A percentile compares a stretch with the other conserved stretches of the same genome.
Conservation (phyloP, 2,888 invertebrate genomes). For the Agriopis aurantiaria region DNA sequence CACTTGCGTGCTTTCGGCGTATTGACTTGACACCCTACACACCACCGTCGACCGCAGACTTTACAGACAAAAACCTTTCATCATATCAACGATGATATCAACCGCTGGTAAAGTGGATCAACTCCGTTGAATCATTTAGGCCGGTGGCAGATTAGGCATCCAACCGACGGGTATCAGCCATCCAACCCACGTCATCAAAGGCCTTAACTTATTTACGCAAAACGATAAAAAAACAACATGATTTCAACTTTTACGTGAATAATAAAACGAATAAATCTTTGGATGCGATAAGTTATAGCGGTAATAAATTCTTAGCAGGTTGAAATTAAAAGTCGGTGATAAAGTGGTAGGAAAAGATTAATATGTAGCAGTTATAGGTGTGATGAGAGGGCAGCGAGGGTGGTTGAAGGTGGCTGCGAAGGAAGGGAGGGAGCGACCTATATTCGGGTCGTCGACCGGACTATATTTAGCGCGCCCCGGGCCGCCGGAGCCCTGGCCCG, state of each 20-base stretch:
- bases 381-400: conserved; percentile 45
- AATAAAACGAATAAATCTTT: conserved; percentile 20
- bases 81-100: conserved; percentile 12
- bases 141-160: conserved; percentile 28
- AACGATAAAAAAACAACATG: conserved; percentile 26
- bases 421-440: conserved; percentile 70
- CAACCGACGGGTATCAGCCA: conserved; percentile 29
- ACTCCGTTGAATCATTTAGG: conserved; percentile 33
- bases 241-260: conserved; percentile 22
- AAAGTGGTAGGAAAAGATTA: conserved; percentile 42
- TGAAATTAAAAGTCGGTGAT: conserved; percentile 40
- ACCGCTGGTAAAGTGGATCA: conserved; percentile 23
- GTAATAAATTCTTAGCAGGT: conserved; percentile 17
- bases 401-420: conserved; percentile 37
- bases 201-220: conserved; percentile 38
- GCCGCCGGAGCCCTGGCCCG: conserved; percentile 55
- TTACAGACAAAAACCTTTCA: not conserved
- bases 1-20: conserved; percentile 26
- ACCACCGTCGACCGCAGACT: not conserved
- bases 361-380: conserved; percentile 46
- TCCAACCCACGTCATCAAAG: conserved; percentile 36
- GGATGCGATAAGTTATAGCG: conserved; percentile 5
- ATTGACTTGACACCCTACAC: conserved; percentile 11
- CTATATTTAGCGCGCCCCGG: conserved; percentile 75
- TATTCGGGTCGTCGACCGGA: conserved; percentile 77